A percentile compares a stretch with the other conserved stretches of the same genome.
Evolutionary conservation across 1,140 invertebrate species (phyloP).

Genomic region (Drosophila leontia): DNA sequence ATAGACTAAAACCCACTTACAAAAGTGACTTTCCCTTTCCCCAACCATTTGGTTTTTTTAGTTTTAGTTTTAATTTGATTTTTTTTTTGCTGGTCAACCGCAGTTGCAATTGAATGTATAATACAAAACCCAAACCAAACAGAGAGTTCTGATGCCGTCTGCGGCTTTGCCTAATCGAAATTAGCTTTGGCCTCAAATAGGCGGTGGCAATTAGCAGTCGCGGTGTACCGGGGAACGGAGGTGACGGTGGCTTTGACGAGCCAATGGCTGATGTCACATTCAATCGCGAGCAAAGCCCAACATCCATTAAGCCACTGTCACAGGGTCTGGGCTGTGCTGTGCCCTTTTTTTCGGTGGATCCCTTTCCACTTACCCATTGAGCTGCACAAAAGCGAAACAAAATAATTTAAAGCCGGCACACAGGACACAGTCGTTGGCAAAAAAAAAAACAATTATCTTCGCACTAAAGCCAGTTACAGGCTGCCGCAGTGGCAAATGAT

Average conservation of each 20-base stretch:
- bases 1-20: constrained; percentile 8
- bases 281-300: constrained; percentile 39
- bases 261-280: constrained; percentile 43
- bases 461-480: constrained; percentile 51
- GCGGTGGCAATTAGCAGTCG: constrained; percentile 51
- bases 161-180: constrained; percentile 63
- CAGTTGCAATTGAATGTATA: constrained; percentile 36
- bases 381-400: constrained; percentile 51
- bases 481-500: constrained; percentile 39
- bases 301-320: constrained; percentile 50
- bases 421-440: constrained; percentile 26
- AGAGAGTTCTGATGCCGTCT: constrained; percentile 46
- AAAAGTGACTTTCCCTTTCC: neutral
- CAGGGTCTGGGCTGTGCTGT: neutral
- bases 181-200: constrained; percentile 58
- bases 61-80: constrained; percentile 15
- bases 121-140: constrained; percentile 47
- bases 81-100: constrained; percentile 27
- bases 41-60: constrained; percentile 2
- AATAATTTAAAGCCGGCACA: constrained; percentile 65
- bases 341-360: constrained; percentile 31
- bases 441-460: constrained; percentile 77
- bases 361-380: neutral
- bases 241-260: constrained; percentile 3
- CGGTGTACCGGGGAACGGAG: constrained; percentile 1